Conservation (phyloP, 2,797 vertebrate genomes). For the Helarctos malayanus region DNA sequence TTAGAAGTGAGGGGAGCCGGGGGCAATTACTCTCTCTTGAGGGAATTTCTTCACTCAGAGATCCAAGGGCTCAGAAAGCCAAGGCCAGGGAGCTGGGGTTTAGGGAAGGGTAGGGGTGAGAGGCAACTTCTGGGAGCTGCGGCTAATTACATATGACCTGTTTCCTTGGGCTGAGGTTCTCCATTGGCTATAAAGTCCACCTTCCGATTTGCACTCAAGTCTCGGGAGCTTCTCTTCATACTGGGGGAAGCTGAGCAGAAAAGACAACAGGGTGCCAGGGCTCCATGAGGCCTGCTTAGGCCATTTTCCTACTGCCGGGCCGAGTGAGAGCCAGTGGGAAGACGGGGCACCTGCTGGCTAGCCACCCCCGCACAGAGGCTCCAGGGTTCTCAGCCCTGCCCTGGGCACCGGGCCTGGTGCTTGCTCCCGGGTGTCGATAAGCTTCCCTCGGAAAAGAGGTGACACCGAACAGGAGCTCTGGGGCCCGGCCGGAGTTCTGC, state of each 20-base stretch:
- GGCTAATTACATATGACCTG: slow-evolving; percentile 82
- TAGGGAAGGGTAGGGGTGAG: background rate
- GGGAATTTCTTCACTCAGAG: slow-evolving; percentile 79
- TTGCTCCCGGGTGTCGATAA: background rate
- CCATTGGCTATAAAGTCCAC: background rate
- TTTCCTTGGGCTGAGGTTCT: slow-evolving; percentile 64
- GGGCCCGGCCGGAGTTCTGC: background rate
- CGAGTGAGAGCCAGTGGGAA: background rate
- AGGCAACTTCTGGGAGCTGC: background rate
- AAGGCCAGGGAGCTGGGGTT: slow-evolving; percentile 67
- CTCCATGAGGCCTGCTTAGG: background rate
- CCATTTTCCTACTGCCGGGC: background rate
- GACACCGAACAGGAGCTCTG: background rate
- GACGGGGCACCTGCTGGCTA: background rate
- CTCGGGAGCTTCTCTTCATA: background rate
- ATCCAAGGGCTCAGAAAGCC: slow-evolving; percentile 79
- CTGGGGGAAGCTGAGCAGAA: background rate
- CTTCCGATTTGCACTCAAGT: background rate
- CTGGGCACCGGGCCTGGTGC: background rate
- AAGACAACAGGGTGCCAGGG: background rate
- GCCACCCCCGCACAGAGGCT: too few relatives aligned
- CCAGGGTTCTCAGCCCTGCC: background rate
- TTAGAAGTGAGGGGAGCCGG: slow-evolving; percentile 84
- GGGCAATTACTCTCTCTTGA: slow-evolving; percentile 85
- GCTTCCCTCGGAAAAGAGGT: background rate